Percentiles rank a stretch among this genome's conserved stretches.
These are phyloP conservation scores for Paratrypauchen microcephalus DNA, from an alignment of 2,797 vertebrate species.

Conservation along the genomic window DNA sequence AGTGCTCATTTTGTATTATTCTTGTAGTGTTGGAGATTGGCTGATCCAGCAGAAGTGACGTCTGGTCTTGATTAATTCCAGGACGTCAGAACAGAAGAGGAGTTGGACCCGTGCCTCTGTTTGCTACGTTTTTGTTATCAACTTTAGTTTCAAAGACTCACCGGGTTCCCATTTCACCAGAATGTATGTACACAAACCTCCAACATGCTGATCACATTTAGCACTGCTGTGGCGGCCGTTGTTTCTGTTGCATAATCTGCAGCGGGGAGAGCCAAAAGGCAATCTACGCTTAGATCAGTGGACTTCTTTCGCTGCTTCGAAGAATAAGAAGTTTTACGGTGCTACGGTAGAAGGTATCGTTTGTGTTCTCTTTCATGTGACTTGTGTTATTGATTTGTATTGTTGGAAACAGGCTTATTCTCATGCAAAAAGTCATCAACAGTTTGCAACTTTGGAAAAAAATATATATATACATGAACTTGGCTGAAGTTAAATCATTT, in stretches of 20 bases:
- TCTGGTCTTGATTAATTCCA: not conserved
- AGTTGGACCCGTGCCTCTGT: not conserved
- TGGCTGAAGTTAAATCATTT: too few species aligned
- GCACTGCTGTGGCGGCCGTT: not conserved
- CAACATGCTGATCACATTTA: constrained; percentile 1
- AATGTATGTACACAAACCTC: constrained; percentile 3
- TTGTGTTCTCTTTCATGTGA: not conserved
- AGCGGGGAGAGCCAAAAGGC: not conserved
- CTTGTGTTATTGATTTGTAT: not conserved
- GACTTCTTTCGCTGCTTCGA: not conserved
- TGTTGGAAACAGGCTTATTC: not conserved
- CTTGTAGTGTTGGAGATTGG: not conserved
- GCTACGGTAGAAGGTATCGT: not conserved
- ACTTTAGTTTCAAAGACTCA: not conserved
- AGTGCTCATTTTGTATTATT: too few species aligned
- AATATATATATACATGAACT: too few species aligned
- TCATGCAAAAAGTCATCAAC: not conserved
- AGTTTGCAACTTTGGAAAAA: too few species aligned
- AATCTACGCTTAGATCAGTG: not conserved
- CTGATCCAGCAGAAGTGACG: not conserved
- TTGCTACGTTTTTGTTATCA: constrained; percentile 1
- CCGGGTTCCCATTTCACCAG: not conserved
- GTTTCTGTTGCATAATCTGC: constrained; percentile 3
- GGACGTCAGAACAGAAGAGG: not conserved
- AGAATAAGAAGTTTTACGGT: not conserved